These are phyloP conservation scores for Bembecia ichneumoniformis DNA, from an alignment of 2,888 invertebrate species.

Conservation along the genomic window DNA sequence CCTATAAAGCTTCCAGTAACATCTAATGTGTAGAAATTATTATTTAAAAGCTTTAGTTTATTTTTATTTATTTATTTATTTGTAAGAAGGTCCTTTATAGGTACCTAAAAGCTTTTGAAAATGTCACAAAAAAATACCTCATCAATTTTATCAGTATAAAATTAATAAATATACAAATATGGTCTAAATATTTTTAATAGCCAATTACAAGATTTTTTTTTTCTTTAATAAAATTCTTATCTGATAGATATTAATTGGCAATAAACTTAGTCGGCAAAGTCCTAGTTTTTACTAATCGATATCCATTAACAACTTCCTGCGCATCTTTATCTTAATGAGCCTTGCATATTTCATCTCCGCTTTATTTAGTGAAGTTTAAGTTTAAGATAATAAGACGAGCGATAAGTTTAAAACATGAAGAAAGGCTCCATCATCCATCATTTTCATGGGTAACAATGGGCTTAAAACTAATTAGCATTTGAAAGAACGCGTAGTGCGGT, in stretches of 20 bases:
- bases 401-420: not conserved
- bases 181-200: no score
- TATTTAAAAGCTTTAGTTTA: no score
- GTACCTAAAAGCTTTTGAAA: no score
- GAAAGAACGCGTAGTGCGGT: constrained; percentile 57
- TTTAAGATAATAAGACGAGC: not conserved
- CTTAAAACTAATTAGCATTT: constrained; percentile 45
- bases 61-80: no score
- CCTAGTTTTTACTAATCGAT: constrained; percentile 1
- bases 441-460: constrained; percentile 32
- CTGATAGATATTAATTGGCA: not conserved
- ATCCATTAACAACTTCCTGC: not conserved
- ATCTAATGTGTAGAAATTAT: no score
- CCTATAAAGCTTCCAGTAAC: no score
- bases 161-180: no score
- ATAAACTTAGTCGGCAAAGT: not conserved
- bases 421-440: constrained; percentile 1
- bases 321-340: not conserved
- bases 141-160: no score
- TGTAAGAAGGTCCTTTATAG: no score
- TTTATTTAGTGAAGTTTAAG: not conserved
- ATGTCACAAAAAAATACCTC: no score
- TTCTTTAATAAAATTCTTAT: no score
- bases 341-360: not conserved
- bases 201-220: no score